phyloP scores from a whole-genome alignment of 2,888 invertebrate genomes.

The Homarus gammarus region DNA sequence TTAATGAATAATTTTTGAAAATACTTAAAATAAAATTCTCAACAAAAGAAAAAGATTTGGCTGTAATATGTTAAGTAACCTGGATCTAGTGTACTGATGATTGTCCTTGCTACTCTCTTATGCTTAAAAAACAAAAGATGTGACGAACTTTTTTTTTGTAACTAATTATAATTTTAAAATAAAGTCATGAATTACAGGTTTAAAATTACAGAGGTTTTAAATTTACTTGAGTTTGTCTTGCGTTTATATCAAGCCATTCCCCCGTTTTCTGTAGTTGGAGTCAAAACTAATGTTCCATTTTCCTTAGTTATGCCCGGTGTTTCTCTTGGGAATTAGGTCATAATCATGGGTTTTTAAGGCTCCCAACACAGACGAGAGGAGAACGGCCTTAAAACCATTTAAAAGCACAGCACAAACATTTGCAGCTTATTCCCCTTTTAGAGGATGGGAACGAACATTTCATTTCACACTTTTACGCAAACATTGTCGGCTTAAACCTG shows the following conservation, averaged over 20 bases:
- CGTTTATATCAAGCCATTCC: not conserved
- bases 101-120: too few species aligned
- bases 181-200: not conserved
- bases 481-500: not conserved
- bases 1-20: too few species aligned
- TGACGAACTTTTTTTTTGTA: too few species aligned
- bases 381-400: not conserved
- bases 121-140: too few species aligned
- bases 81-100: too few species aligned
- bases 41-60: too few species aligned
- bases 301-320: not conserved
- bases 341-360: not conserved
- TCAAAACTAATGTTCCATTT: conserved; percentile 15
- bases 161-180: too few species aligned
- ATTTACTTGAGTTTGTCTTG: not conserved
- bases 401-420: conserved; percentile 12
- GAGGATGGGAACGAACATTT: not conserved
- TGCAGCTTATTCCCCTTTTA: conserved; percentile 5
- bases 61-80: too few species aligned
- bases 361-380: not conserved
- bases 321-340: not conserved
- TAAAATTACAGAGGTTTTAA: not conserved
- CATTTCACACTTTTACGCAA: not conserved
- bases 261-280: conserved; percentile 3
- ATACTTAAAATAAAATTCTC: too few species aligned